These are phyloP conservation scores for Marisa cornuarietis DNA, from an alignment of 1,140 invertebrate species.

Conservation along the genomic window DNA sequence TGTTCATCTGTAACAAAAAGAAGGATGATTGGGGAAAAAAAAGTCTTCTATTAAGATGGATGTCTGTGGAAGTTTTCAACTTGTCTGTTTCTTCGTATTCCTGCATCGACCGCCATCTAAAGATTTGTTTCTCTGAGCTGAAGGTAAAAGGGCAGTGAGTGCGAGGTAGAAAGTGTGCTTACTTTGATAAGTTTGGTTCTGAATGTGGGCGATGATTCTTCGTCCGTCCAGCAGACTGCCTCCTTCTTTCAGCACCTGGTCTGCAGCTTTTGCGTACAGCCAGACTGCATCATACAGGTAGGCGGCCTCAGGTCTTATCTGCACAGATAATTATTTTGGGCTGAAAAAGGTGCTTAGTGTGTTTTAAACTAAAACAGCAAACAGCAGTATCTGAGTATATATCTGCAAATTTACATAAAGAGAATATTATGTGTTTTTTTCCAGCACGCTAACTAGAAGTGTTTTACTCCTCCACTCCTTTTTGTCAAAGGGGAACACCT, in stretches of 20 bases:
- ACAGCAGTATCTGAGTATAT: no score
- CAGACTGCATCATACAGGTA: conserved; percentile 63
- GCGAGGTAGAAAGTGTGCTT: conserved; percentile 14
- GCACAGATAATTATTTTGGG: conserved; percentile 1
- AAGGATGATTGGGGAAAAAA: not conserved
- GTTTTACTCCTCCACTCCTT: no score
- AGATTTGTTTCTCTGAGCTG: not conserved
- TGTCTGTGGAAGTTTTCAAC: not conserved
- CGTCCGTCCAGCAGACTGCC: conserved; percentile 45
- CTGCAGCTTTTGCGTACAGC: conserved; percentile 56
- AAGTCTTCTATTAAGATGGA: not conserved
- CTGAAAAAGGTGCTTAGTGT: no score
- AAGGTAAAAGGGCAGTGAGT: not conserved
- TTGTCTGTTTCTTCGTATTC: not conserved
- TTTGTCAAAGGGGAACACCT: no score
- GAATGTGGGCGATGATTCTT: conserved; percentile 51
- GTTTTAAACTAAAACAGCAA: no score
- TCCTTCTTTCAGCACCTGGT: conserved; percentile 44
- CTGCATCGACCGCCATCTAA: not conserved
- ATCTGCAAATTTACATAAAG: no score
- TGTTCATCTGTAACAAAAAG: not conserved
- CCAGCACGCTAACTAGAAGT: no score
- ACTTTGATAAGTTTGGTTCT: conserved; percentile 59
- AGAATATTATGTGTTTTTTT: no score
- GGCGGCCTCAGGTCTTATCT: conserved; percentile 55